Evolutionary conservation across 1,140 invertebrate genomes (phyloP), one percentile per base, ranked within the genome.

Genomic region (Stenopsyche tienmushanensis): DNA sequence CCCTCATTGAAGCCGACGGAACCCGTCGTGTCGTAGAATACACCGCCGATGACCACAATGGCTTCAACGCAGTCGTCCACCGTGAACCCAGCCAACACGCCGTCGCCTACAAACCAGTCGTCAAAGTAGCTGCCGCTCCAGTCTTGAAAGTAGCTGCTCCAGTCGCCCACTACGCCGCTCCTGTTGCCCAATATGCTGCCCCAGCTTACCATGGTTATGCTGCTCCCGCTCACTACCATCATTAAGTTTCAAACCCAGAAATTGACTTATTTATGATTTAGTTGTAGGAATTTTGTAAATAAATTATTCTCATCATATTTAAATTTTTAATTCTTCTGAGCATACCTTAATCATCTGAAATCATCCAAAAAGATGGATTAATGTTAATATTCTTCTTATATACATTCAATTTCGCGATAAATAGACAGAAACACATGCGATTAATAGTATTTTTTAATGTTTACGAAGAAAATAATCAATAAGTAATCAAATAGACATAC

Each of bases 11-110:
- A 70, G 80, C 85, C n/a, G 85, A 91, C 72, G 88, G 88, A 41
- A 87, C 84, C 70, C 80, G 83, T 71, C 83, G 88, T 64, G 86
- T 86, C 68, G 88, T 90, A 49, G 84, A 88, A 26, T 91, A 90
- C 78, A 88, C 86, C 34, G 86, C 88, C 59, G 88, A 90, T 72
- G 83, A 86, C 18, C 82, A 89, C 72, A 86, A 83, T 71, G 88
- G 88, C 67, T 88, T 89, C 75, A 84, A 88, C 76, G 88, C 88
- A 1, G 77, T 86, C 18, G 83, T 90, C 5, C 81, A 80, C 49
- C 79, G 82, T 3, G 83, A 87, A 71, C 78, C 80, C 1, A 75
- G 79, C 17, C 73, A 84, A 90, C 72, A 60, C 65, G 15, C 72
- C 75, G 72, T 71, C 10, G 70, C 62, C 57, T 26, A 58, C 0